A percentile compares a stretch with the other conserved stretches of the same genome.
Conservation (phyloP, 2,888 invertebrate species). For the Siphlonurus alternatus region DNA sequence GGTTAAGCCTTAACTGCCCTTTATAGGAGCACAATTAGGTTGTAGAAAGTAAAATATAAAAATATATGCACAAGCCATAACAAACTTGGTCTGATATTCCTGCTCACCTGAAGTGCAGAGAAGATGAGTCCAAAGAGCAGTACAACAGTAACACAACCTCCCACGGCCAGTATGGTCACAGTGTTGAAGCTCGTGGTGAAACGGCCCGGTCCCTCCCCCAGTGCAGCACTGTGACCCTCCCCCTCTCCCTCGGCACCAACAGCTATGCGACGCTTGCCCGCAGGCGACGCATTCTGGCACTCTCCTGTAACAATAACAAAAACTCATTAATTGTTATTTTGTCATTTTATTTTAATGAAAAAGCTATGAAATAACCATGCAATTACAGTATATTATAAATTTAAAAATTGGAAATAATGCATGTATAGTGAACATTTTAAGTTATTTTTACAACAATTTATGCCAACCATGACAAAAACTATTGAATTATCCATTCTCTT, state of each 20-base stretch:
- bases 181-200: slow-evolving; percentile 32
- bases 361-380: too few species aligned
- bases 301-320: slow-evolving; percentile 34
- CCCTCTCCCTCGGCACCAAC: slow-evolving; percentile 27
- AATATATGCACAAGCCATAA: too few species aligned
- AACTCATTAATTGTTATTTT: neutral
- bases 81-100: too few species aligned
- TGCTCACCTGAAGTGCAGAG: slow-evolving; percentile 32
- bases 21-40: too few species aligned
- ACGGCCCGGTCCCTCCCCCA: neutral
- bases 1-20: too few species aligned
- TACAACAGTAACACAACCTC: slow-evolving; percentile 48
- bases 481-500: too few species aligned
- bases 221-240: slow-evolving; percentile 7
- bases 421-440: too few species aligned
- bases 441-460: too few species aligned
- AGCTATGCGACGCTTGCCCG: slow-evolving; percentile 55
- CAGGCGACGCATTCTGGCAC: slow-evolving; percentile 51
- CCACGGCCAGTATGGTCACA: slow-evolving; percentile 46
- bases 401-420: too few species aligned
- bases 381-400: too few species aligned
- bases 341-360: neutral
- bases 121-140: slow-evolving; percentile 53
- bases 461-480: too few species aligned
- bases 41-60: too few species aligned